Evolutionary conservation across 2,797 vertebrate species (phyloP), one percentile per base, ranked within the genome.

Genomic region (Thalassophryne amazonica): DNA sequence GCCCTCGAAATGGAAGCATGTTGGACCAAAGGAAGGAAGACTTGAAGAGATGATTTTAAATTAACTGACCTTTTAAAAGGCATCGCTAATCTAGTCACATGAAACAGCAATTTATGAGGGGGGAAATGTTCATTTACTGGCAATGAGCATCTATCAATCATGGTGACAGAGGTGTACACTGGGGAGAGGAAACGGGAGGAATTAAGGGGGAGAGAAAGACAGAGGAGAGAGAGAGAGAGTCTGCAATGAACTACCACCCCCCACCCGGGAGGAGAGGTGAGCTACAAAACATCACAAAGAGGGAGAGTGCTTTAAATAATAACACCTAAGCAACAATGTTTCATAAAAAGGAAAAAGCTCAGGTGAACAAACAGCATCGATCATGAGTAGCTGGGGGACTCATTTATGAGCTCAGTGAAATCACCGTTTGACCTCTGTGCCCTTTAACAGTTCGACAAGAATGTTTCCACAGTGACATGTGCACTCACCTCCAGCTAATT

Each of bases 141-240:
- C 75, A 81, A 80, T 59, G 79, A 83, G 78, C 79, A 58, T 84
- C 83, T 70, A 86, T 89, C 86, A 86, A 89, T 88, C 86, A 88
- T 14, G 11, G 49, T 80, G 85, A 88, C 88, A 83, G 78, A 66
- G 67, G 78, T 30, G 64, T 70, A 76, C 76, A 70, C 73, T 40
- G 52, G 80, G 72, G 76, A 79, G 61, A 73, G 72, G 59, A 59
- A 67, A 48, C 25, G 51, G 58, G 55, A 58, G 54, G 73, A 69
- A 79, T 65, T 51, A 62, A 68, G 51, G 65, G 40, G 38, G 48
- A 40, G 61, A 56, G 46, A 51, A 51, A 22, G 64, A 69, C 56
- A 56, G 52, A 4, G 46, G 57, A 71, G 73, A 66, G 57, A 50
- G 33, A 19, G 12, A 14, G 55, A 65, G 61, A 10, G 46, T 45